Conservation (phyloP, 2,113 vertebrate genomes). For the Vicugna pacos region DNA sequence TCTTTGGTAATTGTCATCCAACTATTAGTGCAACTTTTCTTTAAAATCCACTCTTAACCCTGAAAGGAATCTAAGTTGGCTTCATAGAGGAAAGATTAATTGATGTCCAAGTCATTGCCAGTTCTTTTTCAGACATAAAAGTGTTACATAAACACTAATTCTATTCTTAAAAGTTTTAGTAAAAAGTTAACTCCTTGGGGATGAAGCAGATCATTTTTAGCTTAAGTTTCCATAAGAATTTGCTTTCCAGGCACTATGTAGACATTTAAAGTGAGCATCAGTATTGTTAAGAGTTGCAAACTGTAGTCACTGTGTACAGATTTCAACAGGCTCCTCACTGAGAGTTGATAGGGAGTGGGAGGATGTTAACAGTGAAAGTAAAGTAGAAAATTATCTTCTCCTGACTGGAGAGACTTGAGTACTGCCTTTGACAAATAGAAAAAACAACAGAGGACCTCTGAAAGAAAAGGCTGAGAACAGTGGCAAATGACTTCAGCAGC, state of each 20-base stretch:
- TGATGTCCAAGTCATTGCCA: not conserved
- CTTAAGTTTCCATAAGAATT: not conserved
- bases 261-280: not conserved
- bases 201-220: not conserved
- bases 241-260: not conserved
- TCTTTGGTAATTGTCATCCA: not conserved
- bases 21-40: not conserved
- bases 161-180: not conserved
- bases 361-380: not conserved
- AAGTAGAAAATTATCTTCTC: not conserved
- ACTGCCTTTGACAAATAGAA: not conserved
- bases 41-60: not conserved
- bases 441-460: not conserved
- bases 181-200: not conserved
- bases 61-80: not conserved
- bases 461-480: not conserved
- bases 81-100: not conserved
- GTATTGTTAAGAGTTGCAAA: not conserved
- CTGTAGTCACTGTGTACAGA: not conserved
- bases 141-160: not conserved
- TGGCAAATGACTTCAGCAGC: not conserved
- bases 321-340: conserved; percentile 18
- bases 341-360: not conserved
- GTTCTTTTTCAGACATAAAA: not conserved
- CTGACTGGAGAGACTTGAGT: not conserved